Conservation (phyloP, 2,888 invertebrate species). For the Synergus umbraculus region DNA sequence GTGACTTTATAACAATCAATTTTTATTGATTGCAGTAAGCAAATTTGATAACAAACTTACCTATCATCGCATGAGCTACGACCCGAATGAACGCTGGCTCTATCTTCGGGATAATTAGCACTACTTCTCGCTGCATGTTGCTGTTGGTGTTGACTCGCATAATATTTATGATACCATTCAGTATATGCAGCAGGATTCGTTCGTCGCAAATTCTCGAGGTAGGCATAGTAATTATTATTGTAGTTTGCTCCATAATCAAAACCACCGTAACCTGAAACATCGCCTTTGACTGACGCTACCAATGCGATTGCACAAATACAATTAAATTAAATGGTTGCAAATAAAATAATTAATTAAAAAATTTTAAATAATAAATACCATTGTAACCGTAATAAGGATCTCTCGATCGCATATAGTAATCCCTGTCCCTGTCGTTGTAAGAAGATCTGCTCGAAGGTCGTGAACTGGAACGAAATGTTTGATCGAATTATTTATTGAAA, state of each 20-base stretch:
- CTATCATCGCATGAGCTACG: constrained; percentile 89
- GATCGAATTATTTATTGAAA: not conserved
- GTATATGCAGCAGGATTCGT: constrained; percentile 89
- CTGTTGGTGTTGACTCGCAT: constrained; percentile 75
- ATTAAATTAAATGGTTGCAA: constrained; percentile 2
- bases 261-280: constrained; percentile 63
- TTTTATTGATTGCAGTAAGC: not conserved
- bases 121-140: constrained; percentile 66
- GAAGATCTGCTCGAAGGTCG: constrained; percentile 76
- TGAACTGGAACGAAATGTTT: constrained; percentile 62
- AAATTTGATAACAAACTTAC: constrained; percentile 75
- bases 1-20: not conserved
- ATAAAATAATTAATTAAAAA: constrained; percentile 19
- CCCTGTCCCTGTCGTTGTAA: constrained; percentile 74
- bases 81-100: constrained; percentile 90
- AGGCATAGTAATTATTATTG: constrained; percentile 80
- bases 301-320: not conserved
- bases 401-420: constrained; percentile 68
- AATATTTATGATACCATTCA: constrained; percentile 87
- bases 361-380: constrained; percentile 54
- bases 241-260: constrained; percentile 72
- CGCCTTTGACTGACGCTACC: constrained; percentile 8
- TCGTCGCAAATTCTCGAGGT: constrained; percentile 87
- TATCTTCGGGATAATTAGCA: constrained; percentile 81
- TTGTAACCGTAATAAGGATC: constrained; percentile 73